A percentile compares a stretch with the other conserved stretches of the same genome.
Evolutionary conservation across 2,797 vertebrate genomes (phyloP).

Genomic region (Lateolabrax maculatus): DNA sequence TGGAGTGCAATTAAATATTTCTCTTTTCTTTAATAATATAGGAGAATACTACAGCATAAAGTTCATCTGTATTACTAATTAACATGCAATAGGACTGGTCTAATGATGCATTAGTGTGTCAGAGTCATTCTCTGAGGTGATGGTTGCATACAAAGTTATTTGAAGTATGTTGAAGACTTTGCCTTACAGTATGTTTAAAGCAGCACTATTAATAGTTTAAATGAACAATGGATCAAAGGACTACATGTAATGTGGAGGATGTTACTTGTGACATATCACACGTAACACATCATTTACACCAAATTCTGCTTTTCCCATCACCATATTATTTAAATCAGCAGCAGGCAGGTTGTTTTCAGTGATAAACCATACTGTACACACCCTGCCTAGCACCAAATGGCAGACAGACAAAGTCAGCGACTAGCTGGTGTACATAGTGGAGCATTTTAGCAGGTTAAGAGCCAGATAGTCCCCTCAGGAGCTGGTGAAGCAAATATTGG

Average conservation of each 20-base stretch:
- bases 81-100: background rate
- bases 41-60: background rate
- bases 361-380: no score
- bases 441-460: constrained; percentile 6
- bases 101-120: background rate
- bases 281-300: no score
- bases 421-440: background rate
- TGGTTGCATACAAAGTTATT: background rate
- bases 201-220: background rate
- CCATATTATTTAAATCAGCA: background rate
- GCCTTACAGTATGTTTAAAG: background rate
- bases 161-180: background rate
- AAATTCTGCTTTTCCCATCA: no score
- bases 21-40: background rate
- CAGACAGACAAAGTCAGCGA: background rate
- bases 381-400: no score
- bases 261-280: background rate
- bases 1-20: background rate
- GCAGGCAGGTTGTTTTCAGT: background rate
- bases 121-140: background rate
- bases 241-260: background rate
- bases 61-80: constrained; percentile 19
- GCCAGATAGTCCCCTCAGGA: background rate
- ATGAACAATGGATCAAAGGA: background rate
- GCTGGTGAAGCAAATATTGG: background rate